Evolutionary conservation across 1,140 invertebrate genomes (phyloP).

Genomic region (Dermatophagoides farinae): DNA sequence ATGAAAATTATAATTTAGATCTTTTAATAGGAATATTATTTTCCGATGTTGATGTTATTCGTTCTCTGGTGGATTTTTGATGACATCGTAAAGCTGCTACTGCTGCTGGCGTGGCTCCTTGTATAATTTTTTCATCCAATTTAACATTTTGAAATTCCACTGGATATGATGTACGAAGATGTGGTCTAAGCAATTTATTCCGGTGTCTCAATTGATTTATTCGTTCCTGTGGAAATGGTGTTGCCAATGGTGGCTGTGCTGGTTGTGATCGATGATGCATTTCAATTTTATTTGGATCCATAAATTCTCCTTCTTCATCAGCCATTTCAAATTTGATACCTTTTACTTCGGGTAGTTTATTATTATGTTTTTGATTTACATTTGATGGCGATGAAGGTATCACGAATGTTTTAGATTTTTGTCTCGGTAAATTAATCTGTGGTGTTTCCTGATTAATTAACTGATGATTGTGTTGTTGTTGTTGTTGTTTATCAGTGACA

Average conservation of each 20-base stretch:
- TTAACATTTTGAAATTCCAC: constrained; percentile 46
- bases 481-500: background rate
- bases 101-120: too few relatives aligned
- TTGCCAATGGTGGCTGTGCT: constrained; percentile 19
- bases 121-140: background rate
- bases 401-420: background rate
- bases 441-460: background rate
- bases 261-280: constrained; percentile 32
- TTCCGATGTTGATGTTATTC: too few relatives aligned
- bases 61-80: too few relatives aligned
- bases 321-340: constrained; percentile 4
- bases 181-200: constrained; percentile 64
- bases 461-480: background rate
- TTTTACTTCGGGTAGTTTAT: background rate
- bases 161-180: constrained; percentile 69
- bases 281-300: constrained; percentile 48
- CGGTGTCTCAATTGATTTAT: constrained; percentile 50
- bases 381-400: background rate
- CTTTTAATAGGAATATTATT: too few relatives aligned
- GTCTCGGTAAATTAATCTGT: background rate
- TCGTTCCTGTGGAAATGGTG: constrained; percentile 23
- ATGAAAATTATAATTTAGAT: too few relatives aligned
- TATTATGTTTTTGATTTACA: background rate
- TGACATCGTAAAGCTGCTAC: too few relatives aligned
- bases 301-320: constrained; percentile 58